Percentiles rank a stretch among this genome's conserved stretches.
Evolutionary conservation across 1,140 invertebrate genomes (phyloP).

Genomic region (Agrilus planipennis): DNA sequence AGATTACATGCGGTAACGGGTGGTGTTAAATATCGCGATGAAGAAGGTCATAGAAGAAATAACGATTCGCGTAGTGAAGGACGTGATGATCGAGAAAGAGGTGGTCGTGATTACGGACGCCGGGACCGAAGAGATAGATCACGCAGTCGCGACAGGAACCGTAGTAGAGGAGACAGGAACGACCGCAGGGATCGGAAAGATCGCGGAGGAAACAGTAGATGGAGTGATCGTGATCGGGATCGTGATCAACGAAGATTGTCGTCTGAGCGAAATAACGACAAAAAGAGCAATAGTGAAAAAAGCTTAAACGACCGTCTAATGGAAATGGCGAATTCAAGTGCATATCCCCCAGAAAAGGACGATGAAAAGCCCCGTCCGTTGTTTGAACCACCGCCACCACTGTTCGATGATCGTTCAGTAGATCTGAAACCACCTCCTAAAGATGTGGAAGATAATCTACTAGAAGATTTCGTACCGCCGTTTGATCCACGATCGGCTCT

Average conservation of each 20-base stretch:
- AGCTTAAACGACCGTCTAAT: constrained; percentile 27
- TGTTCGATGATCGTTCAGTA: too few relatives aligned
- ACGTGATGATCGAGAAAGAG: constrained; percentile 23
- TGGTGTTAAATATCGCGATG: too few relatives aligned
- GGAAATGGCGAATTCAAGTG: constrained; percentile 26
- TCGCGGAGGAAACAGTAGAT: constrained; percentile 22
- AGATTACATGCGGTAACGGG: constrained; percentile 8
- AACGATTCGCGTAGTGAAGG: constrained; percentile 24
- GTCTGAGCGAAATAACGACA: constrained; percentile 2
- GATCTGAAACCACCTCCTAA: too few relatives aligned
- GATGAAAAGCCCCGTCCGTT: constrained; percentile 1
- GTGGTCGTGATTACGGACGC: constrained; percentile 25
- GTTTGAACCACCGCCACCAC: background rate
- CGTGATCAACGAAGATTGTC: constrained; percentile 13
- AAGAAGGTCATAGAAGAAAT: too few relatives aligned
- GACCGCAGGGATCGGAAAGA: constrained; percentile 22
- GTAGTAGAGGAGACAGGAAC: constrained; percentile 17
- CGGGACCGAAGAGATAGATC: constrained; percentile 23
- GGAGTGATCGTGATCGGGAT: constrained; percentile 26
- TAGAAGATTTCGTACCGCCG: too few relatives aligned
- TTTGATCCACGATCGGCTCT: too few relatives aligned
- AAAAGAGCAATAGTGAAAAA: constrained; percentile 23
- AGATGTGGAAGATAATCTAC: too few relatives aligned
- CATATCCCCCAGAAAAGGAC: constrained; percentile 4
- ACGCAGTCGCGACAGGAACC: constrained; percentile 28